Conservation (phyloP, 2,797 vertebrate genomes). For the Tarsius wallacei region DNA sequence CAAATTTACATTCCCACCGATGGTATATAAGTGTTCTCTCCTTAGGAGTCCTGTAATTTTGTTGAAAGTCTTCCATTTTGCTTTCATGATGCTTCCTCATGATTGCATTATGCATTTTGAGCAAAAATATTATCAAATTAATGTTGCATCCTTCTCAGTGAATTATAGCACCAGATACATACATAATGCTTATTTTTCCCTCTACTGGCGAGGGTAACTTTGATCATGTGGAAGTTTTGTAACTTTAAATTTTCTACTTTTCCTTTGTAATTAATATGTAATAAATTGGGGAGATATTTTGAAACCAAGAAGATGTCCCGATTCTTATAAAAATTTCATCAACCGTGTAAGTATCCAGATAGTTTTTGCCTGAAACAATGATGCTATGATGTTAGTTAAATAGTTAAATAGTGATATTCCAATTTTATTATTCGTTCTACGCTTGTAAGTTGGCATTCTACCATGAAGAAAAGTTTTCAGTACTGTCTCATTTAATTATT, state of each 20-base stretch:
- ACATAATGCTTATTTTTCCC: not conserved
- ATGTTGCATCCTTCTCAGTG: not conserved
- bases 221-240: not conserved
- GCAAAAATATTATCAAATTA: not conserved
- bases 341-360: not conserved
- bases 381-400: not conserved
- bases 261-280: not conserved
- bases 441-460: not conserved
- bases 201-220: not conserved
- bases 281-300: not conserved
- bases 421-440: not conserved
- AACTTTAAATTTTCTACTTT: not conserved
- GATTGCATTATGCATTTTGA: not conserved
- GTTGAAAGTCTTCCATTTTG: not conserved
- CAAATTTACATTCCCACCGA: too few species aligned
- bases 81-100: not conserved
- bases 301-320: not conserved
- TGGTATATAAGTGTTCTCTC: too few species aligned
- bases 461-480: not conserved
- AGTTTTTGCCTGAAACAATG: not conserved
- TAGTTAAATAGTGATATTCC: not conserved
- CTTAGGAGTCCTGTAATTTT: not conserved
- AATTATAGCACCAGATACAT: fast-evolving
- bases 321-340: not conserved
- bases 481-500: not conserved